Percentiles rank a stretch among this genome's conserved stretches.
These are phyloP conservation scores for Gymnoscopelus braueri DNA, from an alignment of 2,797 vertebrate species.

Conservation along the genomic window DNA sequence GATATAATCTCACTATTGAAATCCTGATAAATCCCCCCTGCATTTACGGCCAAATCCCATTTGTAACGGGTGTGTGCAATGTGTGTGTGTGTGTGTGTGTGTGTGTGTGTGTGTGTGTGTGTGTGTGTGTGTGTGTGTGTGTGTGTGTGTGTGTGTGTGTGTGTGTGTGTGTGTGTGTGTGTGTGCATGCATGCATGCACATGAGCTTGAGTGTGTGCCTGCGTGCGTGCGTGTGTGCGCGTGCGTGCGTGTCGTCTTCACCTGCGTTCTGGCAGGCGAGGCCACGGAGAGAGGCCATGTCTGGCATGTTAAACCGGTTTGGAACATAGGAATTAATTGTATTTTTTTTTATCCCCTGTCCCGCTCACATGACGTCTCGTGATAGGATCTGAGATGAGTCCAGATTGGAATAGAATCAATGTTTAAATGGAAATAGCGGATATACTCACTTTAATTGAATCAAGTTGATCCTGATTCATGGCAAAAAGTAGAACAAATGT, in stretches of 20 bases:
- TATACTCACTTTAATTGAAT: constrained; percentile 29
- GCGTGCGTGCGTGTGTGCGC: constrained; percentile 13
- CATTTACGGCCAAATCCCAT: constrained; percentile 93
- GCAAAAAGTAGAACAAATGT: constrained; percentile 40
- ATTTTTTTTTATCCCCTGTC: constrained; percentile 57
- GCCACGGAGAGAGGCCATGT: constrained; percentile 77
- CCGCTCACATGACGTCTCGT: constrained; percentile 80
- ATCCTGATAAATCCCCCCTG: constrained; percentile 90
- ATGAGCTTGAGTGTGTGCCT: constrained; percentile 9
- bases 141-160: constrained; percentile 26
- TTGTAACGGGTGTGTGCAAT: constrained; percentile 81
- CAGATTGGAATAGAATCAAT: constrained; percentile 76
- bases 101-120: constrained; percentile 17
- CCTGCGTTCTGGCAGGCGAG: constrained; percentile 84
- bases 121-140: constrained; percentile 12
- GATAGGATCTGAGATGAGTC: constrained; percentile 74
- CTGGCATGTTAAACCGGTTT: constrained; percentile 82
- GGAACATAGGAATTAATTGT: constrained; percentile 75
- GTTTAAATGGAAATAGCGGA: constrained; percentile 35
- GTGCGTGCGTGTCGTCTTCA: constrained; percentile 61
- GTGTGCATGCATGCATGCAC: constrained; percentile 21
- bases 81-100: not conserved
- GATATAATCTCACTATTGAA: constrained; percentile 95
- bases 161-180: constrained; percentile 32
- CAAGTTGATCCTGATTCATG: constrained; percentile 56